A percentile compares a stretch with the other conserved stretches of the same genome.
phyloP scores from a whole-genome alignment of 2,113 vertebrate genomes.

The Dasyprocta punctata region DNA sequence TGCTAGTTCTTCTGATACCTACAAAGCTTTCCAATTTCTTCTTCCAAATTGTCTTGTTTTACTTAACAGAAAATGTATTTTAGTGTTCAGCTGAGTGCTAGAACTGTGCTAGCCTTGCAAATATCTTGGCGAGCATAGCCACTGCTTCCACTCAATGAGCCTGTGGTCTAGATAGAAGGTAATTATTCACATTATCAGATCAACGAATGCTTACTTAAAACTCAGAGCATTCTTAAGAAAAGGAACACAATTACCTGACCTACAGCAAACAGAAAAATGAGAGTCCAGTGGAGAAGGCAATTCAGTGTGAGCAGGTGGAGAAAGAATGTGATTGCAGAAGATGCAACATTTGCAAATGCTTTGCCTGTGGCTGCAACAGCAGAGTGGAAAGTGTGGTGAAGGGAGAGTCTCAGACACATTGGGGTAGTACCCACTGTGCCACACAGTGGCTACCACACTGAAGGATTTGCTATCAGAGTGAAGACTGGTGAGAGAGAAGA shows the following conservation, averaged over 20 bases:
- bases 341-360: not conserved
- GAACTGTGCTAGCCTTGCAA: not conserved
- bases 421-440: too few species aligned
- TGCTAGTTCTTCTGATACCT: not conserved
- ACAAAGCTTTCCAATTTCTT: not conserved
- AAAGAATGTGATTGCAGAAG: not conserved
- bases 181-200: not conserved
- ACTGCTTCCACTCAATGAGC: not conserved
- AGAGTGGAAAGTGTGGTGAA: not conserved
- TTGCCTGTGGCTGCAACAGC: not conserved
- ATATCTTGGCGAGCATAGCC: not conserved
- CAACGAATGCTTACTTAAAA: not conserved
- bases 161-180: not conserved
- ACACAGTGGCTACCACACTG: not conserved
- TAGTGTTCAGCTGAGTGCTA: not conserved
- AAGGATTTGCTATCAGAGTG: not conserved
- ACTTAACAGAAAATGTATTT: not conserved
- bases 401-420: not conserved
- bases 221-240: not conserved
- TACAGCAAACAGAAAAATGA: not conserved
- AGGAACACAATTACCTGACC: not conserved
- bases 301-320: not conserved
- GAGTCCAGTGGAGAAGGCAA: not conserved
- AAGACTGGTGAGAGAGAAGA: not conserved
- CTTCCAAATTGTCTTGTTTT: not conserved